Conservation (phyloP, 37 sponge, comb jelly and placozoan genomes). For the Bolinopsis microptera region DNA sequence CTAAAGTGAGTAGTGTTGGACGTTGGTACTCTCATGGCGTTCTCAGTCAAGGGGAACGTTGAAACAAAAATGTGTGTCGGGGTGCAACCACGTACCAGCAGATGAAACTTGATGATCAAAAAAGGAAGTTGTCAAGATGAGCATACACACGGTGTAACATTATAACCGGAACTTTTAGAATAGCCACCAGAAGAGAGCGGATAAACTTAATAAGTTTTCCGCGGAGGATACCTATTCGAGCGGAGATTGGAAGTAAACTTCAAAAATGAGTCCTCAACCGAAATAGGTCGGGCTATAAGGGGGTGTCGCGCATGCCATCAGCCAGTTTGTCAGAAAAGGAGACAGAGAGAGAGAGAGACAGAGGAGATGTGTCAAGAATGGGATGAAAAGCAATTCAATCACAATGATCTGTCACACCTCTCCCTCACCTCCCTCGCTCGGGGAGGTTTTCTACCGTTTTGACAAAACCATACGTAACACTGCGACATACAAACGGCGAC, state of each 20-base stretch:
- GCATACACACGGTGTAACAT: no score
- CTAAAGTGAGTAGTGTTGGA: no score
- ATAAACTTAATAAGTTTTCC: no score
- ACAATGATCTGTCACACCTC: background rate
- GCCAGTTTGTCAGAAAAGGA: background rate
- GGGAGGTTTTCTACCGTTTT: background rate
- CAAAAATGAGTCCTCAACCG: background rate
- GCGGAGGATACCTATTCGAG: no score
- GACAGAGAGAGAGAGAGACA: conserved; percentile 36
- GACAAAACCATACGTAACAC: background rate
- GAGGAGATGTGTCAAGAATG: conserved; percentile 1
- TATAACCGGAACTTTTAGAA: no score
- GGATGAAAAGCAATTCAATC: conserved; percentile 31
- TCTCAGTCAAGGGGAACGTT: no score
- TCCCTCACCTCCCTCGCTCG: background rate
- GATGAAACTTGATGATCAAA: no score
- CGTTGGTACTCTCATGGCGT: no score
- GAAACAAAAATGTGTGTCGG: no score
- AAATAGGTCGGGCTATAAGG: background rate
- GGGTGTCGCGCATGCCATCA: background rate
- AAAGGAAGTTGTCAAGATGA: no score
- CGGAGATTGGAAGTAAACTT: background rate
- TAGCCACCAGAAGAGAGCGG: no score
- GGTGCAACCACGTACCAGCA: no score
- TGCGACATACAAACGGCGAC: background rate